phyloP scores from a whole-genome alignment of 2,113 vertebrate species.

The Cricetomys ansorgei region DNA sequence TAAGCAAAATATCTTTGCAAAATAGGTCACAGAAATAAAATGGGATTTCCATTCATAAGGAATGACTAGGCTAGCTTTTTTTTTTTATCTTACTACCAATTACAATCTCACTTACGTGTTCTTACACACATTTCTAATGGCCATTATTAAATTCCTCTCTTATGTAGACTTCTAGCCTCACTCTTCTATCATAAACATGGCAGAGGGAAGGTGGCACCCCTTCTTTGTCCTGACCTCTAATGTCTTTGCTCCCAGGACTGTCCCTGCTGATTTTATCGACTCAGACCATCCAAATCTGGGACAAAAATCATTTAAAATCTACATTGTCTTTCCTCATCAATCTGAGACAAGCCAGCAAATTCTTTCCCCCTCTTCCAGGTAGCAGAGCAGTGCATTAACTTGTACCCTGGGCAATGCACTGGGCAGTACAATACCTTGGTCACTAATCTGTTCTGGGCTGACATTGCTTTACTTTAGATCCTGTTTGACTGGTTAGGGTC shows the following conservation, averaged over 20 bases:
- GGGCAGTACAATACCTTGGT: too few relatives aligned
- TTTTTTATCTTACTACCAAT: not conserved
- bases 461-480: not conserved
- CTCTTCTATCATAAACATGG: not conserved
- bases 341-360: not conserved
- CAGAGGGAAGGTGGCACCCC: not conserved
- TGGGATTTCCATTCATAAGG: not conserved
- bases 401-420: accelerated
- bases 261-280: not conserved
- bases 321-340: not conserved
- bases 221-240: not conserved
- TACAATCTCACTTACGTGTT: not conserved
- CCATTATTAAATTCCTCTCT: not conserved
- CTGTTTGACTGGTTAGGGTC: not conserved
- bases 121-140: not conserved
- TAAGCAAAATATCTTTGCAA: slow-evolving; percentile 18
- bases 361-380: not conserved
- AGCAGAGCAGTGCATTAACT: not conserved
- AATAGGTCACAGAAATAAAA: slow-evolving; percentile 26
- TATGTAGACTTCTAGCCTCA: not conserved
- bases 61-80: not conserved
- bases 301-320: not conserved
- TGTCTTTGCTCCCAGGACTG: not conserved
- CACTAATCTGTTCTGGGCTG: not conserved
- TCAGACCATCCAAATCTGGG: not conserved